A percentile compares a stretch with the other conserved stretches of the same genome.
phyloP scores from a whole-genome alignment of 1,140 invertebrate genomes.

The Aphis gossypii region DNA sequence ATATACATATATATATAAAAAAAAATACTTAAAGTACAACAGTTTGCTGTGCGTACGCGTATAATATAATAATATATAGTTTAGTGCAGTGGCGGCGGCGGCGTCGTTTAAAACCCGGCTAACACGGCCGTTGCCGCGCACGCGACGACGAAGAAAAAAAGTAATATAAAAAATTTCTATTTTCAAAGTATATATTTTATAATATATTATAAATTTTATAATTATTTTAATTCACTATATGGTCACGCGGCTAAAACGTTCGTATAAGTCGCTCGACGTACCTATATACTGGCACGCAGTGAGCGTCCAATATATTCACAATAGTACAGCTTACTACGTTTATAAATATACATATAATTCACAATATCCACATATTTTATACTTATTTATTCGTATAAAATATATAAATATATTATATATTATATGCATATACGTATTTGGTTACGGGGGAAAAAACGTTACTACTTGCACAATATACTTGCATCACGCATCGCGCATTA shows the following conservation, averaged over 20 bases:
- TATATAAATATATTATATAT: constrained; percentile 19
- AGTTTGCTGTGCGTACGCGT: constrained; percentile 38
- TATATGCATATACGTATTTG: neutral
- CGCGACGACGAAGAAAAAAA: constrained; percentile 1
- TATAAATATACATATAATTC: neutral
- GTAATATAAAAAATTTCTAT: neutral
- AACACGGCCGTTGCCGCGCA: neutral
- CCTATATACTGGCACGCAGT: neutral
- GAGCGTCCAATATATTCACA: neutral
- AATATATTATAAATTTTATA: neutral
- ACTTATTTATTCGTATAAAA: neutral
- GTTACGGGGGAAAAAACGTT: too few species aligned
- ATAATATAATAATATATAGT: neutral
- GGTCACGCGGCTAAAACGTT: neutral
- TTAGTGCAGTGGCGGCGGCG: neutral
- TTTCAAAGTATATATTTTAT: neutral
- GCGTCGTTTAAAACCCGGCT: neutral
- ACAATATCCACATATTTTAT: neutral
- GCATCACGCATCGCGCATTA: neutral
- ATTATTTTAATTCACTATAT: neutral
- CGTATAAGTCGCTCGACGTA: neutral
- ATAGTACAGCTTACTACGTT: neutral
- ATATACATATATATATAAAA: neutral
- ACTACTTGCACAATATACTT: constrained; percentile 32
- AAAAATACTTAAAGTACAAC: constrained; percentile 26